These are phyloP conservation scores for Epicampocera succincta DNA, from an alignment of 2,888 invertebrate species.

Conservation along the genomic window DNA sequence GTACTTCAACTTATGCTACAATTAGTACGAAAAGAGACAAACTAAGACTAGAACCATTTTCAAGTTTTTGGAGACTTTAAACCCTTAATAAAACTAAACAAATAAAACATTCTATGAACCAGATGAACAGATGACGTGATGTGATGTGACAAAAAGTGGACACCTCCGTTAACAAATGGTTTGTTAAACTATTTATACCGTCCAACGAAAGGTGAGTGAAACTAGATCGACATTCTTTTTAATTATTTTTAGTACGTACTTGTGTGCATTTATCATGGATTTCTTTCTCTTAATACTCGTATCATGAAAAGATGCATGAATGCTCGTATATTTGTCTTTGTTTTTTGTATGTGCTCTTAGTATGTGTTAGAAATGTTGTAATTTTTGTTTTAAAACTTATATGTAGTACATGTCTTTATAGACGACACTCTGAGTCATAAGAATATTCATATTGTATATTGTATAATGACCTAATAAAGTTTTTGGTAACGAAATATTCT, in stretches of 20 bases:
- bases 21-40: no score
- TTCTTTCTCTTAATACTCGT: neutral
- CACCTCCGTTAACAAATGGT: no score
- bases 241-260: neutral
- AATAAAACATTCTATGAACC: no score
- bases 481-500: slow-evolving; percentile 30
- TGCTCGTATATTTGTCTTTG: neutral
- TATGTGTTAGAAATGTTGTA: slow-evolving; percentile 22
- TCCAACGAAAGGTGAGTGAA: neutral
- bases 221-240: neutral
- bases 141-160: no score
- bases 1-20: no score
- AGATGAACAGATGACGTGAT: no score
- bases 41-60: no score
- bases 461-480: neutral
- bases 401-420: neutral
- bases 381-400: slow-evolving; percentile 14
- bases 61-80: no score
- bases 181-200: no score
- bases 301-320: neutral
- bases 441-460: slow-evolving; percentile 20
- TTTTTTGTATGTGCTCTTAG: neutral
- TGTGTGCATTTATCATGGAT: slow-evolving; percentile 11
- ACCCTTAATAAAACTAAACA: no score
- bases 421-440: slow-evolving; percentile 51